phyloP scores from a whole-genome alignment of 2,888 invertebrate species.

The Rhamnusium bicolor region DNA sequence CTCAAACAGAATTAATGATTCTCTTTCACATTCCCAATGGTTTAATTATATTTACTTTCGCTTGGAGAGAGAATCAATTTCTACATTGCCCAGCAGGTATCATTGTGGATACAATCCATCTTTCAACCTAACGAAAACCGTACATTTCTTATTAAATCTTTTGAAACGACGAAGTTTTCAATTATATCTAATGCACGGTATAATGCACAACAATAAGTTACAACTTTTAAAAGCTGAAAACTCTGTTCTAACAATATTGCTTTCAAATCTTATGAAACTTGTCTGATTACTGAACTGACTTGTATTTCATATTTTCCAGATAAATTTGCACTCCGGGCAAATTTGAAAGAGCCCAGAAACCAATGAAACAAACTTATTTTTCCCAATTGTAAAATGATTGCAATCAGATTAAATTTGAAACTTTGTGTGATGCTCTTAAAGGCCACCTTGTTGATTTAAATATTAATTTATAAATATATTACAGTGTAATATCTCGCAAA shows the following conservation, averaged over 20 bases:
- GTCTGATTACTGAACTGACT: neutral
- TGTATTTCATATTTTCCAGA: conserved; percentile 5
- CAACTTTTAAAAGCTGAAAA: neutral
- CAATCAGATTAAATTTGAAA: neutral
- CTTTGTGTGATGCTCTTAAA: neutral
- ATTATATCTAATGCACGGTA: conserved; percentile 18
- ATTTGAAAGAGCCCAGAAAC: neutral
- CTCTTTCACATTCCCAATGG: neutral
- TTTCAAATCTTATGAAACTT: conserved; percentile 3
- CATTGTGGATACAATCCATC: neutral
- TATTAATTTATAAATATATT: no score
- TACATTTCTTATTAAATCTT: conserved; percentile 7
- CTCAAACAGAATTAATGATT: conserved; percentile 2
- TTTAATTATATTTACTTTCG: conserved; percentile 9
- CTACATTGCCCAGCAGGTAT: conserved; percentile 1
- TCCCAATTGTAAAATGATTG: neutral
- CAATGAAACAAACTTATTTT: neutral
- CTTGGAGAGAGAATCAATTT: conserved; percentile 9
- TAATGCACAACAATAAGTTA: conserved; percentile 20
- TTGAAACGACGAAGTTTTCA: conserved; percentile 17
- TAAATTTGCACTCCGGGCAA: neutral
- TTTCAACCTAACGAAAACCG: neutral
- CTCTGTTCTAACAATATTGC: neutral
- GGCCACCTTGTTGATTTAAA: neutral
- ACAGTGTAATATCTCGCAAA: no score